Evolutionary conservation across 2,113 vertebrate species (phyloP).

Genomic region (Orthonyx spaldingii): DNA sequence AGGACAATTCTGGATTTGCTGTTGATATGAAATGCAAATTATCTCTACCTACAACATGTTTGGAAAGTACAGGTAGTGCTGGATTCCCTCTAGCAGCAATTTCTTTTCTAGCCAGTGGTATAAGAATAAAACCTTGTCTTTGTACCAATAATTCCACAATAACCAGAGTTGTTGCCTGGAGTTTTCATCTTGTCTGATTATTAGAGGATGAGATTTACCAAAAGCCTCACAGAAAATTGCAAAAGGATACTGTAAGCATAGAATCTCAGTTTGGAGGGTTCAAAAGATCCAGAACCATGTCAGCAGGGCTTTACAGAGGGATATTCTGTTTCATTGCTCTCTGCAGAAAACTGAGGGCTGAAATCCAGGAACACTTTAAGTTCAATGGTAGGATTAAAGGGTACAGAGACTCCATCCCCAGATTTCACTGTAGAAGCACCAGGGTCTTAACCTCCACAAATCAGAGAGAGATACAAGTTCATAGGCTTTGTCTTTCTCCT

Average conservation of each 20-base stretch:
- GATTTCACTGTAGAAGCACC: background rate
- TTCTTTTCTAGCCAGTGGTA: background rate
- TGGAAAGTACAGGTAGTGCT: background rate
- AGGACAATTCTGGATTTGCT: background rate
- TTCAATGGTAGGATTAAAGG: background rate
- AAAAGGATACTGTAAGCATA: background rate
- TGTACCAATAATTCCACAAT: background rate
- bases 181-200: background rate
- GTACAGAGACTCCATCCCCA: background rate
- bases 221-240: background rate
- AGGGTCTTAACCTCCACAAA: background rate
- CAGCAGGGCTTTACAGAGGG: background rate
- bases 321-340: background rate
- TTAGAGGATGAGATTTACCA: background rate
- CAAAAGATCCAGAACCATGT: background rate
- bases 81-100: background rate
- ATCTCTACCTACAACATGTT: background rate
- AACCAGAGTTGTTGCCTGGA: accelerated
- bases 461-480: background rate
- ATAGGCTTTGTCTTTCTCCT: background rate
- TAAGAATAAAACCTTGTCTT: background rate
- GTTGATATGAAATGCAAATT: background rate
- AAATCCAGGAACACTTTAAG: background rate
- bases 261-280: background rate
- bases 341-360: background rate